Evolutionary conservation across 1,140 invertebrate species (phyloP).

Genomic region (Drosophila aff.): DNA sequence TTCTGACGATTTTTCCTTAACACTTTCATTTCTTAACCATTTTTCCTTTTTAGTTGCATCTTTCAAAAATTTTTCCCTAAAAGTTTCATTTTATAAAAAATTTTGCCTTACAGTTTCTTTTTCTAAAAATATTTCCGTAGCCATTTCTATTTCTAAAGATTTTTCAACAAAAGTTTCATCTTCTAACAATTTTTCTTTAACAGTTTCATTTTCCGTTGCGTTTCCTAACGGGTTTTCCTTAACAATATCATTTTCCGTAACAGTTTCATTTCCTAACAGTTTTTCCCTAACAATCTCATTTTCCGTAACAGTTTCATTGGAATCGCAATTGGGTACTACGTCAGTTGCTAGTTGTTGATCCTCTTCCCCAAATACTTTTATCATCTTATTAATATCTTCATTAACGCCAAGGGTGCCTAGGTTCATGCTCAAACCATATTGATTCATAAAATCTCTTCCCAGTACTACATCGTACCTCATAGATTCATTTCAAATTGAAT

Average conservation of each 20-base stretch:
- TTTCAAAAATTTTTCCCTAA: background rate
- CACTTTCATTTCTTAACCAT: background rate
- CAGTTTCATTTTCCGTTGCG: too few species aligned
- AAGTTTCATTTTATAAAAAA: background rate
- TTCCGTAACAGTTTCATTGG: background rate
- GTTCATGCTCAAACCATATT: too few species aligned
- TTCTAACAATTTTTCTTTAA: background rate
- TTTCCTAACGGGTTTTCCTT: too few species aligned
- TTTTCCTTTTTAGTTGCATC: background rate
- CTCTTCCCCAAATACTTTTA: background rate
- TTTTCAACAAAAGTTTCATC: background rate
- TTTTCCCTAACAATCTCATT: background rate
- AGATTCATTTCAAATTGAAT: conserved; percentile 23
- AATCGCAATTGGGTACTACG: background rate
- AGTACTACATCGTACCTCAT: conserved; percentile 17
- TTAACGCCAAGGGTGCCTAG: too few species aligned
- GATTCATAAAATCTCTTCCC: conserved; percentile 20
- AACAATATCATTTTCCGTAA: too few species aligned
- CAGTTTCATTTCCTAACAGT: background rate
- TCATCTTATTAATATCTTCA: too few species aligned
- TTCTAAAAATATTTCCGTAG: too few species aligned
- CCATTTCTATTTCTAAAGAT: too few species aligned
- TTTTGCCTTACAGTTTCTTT: background rate
- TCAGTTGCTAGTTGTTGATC: background rate
- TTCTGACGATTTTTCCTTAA: too few species aligned